Percentiles rank a stretch among this genome's conserved stretches.
Conservation (phyloP, 2,113 vertebrate genomes). For the Bubo scandiacus region DNA sequence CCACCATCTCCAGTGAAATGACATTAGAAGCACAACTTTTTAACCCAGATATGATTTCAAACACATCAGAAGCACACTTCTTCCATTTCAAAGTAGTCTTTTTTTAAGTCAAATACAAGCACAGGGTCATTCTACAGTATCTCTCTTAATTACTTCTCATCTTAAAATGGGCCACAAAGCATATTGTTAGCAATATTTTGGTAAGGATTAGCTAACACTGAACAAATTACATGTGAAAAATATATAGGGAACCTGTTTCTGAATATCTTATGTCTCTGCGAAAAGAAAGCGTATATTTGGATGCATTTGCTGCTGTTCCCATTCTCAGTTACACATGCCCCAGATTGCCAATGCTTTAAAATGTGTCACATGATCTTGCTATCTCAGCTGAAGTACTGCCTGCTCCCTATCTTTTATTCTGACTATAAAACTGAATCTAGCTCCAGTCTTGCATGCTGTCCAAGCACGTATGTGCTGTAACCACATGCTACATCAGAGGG, state of each 20-base stretch:
- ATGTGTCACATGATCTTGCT: neutral
- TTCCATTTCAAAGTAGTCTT: neutral
- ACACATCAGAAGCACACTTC: neutral
- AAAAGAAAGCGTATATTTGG: neutral
- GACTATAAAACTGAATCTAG: neutral
- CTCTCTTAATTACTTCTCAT: neutral
- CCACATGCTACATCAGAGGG: neutral
- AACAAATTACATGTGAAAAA: neutral
- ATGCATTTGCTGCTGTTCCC: neutral
- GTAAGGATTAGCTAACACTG: neutral
- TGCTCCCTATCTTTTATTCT: neutral
- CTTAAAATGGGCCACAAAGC: neutral
- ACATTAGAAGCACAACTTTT: neutral
- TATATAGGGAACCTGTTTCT: neutral
- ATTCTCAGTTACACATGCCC: neutral
- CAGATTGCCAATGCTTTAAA: neutral
- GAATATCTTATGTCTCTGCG: neutral
- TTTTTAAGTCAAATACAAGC: neutral
- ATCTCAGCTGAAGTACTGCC: neutral
- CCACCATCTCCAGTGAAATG: neutral
- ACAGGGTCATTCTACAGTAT: neutral
- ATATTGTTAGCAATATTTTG: neutral
- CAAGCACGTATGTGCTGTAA: neutral
- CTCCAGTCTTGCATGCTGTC: neutral
- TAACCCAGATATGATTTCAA: neutral